Base-by-base conservation (phyloP, 2,888 invertebrate species). In the Ecliptopera silaceata region DNA sequence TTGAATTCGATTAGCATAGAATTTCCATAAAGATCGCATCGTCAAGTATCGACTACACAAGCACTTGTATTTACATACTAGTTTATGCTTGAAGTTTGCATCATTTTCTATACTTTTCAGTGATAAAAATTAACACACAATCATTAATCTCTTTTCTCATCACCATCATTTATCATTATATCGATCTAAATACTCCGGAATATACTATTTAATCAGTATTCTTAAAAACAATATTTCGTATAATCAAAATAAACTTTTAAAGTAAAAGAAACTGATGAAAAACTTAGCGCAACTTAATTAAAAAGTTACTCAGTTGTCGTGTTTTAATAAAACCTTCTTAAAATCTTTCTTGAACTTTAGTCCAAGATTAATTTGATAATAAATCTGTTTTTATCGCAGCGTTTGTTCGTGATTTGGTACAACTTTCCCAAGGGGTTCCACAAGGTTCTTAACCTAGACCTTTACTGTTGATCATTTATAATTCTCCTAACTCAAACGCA, bases 1-100 rank as follows among this genome's bases (percentile, higher is more conserved):
- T 50, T 6, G 17, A 50, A 38, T 36, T 41, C 29, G 31, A 57
- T 58, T 53, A 58, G 34, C 48, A 53, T 58, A 31, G 41, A 43
- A 50, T 54, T 54, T 46, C 54, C 54, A 54, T 59, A 55, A 18
- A 22, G 26, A 43, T 42, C 43, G 49, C 36, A 45, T 32, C 49
- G 48, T 52, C 56, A 56, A 11, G 45, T 36, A 20, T 46, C 46
- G 15, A 17, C 5, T 44, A 18, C 15, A 44, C 15, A 44, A 26
- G 26, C 26, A 26, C 26, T 26, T 26, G 10, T 26, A 26, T 26
- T 26, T 26, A 26, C 26, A 26, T 26, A 26, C 26, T 26, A 4
- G 26, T 26, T 26, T 26, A 6, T 26, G 26, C 26, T 26, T 26
- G 4, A n/a, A 26, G 26, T 26, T 5, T 2, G 2, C 22, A 1